Conservation (phyloP, 2,888 invertebrate species). For the Acholoe squamosa region DNA sequence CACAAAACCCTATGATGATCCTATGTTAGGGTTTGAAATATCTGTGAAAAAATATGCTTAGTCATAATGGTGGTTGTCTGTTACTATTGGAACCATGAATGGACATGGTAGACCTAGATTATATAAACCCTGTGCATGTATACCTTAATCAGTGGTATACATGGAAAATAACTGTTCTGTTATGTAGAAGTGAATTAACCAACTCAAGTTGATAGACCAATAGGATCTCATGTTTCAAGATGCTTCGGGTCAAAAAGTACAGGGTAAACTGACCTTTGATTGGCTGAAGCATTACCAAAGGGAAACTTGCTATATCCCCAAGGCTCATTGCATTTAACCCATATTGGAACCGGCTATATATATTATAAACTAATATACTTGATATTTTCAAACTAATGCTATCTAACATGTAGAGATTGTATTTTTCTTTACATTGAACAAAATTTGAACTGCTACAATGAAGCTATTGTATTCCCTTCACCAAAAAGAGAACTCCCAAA, state of each 20-base stretch:
- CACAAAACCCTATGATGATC: not conserved
- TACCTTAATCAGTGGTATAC: not conserved
- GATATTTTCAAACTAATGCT: conserved; percentile 14
- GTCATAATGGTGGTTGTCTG: conserved; percentile 42
- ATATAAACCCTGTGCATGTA: not conserved
- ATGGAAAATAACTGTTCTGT: not conserved
- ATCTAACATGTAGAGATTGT: not conserved
- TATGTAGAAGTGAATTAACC: conserved; percentile 4
- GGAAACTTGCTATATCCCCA: conserved; percentile 45
- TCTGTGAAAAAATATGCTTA: conserved; percentile 3
- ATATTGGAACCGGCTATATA: not conserved
- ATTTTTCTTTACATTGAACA: conserved; percentile 35
- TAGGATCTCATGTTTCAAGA: conserved; percentile 48
- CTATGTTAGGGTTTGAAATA: conserved; percentile 5
- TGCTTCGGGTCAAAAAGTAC: conserved; percentile 23
- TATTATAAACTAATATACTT: too few species aligned
- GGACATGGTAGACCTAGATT: not conserved
- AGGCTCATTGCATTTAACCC: conserved; percentile 6
- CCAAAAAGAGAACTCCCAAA: not conserved
- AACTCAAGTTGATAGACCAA: conserved; percentile 34
- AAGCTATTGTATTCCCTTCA: conserved; percentile 13
- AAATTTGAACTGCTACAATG: conserved; percentile 36
- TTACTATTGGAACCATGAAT: conserved; percentile 20
- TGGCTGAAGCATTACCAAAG: conserved; percentile 31
- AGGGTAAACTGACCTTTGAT: conserved; percentile 33